Percentiles rank a stretch among this genome's conserved stretches.
These are phyloP conservation scores for Pachyrhynchus sulphureomaculatus DNA, from an alignment of 1,140 invertebrate species.

Conservation along the genomic window DNA sequence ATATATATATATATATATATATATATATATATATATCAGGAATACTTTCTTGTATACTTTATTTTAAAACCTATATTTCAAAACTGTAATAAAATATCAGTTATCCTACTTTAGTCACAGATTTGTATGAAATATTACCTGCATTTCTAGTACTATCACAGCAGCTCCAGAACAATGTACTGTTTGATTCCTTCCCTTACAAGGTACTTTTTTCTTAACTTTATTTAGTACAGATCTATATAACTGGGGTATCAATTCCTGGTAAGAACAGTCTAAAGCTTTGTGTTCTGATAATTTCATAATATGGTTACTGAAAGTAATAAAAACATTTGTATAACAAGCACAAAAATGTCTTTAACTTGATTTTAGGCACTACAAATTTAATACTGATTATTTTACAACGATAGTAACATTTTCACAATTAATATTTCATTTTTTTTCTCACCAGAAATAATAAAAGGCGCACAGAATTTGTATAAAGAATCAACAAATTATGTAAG, in stretches of 20 bases:
- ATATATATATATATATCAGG: no score
- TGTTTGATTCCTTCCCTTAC: slow-evolving; percentile 55
- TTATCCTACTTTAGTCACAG: no score
- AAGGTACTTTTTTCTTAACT: slow-evolving; percentile 52
- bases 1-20: no score
- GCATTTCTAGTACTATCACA: slow-evolving; percentile 51
- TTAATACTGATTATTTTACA: not conserved
- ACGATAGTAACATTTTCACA: not conserved
- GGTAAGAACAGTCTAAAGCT: slow-evolving; percentile 66
- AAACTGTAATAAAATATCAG: no score
- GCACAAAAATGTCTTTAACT: no score
- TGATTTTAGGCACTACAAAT: slow-evolving; percentile 1
- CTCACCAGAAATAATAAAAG: no score
- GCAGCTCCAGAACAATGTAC: slow-evolving; percentile 68
- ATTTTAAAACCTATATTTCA: no score
- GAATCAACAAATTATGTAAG: no score
- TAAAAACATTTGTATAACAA: no score
- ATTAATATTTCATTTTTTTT: no score
- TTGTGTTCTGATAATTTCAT: slow-evolving; percentile 64
- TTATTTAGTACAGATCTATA: slow-evolving; percentile 63
- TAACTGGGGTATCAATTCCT: slow-evolving; percentile 65
- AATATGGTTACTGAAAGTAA: slow-evolving; percentile 44
- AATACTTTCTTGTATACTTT: no score
- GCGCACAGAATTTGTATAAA: no score
- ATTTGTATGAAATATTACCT: slow-evolving; percentile 31